Conservation (phyloP, 2,113 vertebrate species). For the Archilochus colubris region DNA sequence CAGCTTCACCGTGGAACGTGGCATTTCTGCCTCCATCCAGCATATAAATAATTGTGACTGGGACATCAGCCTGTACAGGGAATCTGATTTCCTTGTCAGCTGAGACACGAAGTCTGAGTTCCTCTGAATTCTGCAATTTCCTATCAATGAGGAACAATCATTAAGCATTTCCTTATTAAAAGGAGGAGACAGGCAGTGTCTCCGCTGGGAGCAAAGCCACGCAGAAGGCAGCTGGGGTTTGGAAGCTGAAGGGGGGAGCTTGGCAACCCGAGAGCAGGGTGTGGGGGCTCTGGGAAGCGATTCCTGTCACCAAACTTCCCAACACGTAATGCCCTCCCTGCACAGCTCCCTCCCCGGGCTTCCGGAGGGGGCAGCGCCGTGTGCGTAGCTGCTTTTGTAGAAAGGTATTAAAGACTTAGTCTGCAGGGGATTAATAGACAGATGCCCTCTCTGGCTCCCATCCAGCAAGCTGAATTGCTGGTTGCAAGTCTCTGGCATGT, state of each 20-base stretch:
- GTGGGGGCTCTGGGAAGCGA: neutral
- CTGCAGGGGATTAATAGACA: constrained; percentile 49
- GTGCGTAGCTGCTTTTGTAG: neutral
- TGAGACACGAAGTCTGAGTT: constrained; percentile 42
- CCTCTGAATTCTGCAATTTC: constrained; percentile 27
- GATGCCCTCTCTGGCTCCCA: constrained; percentile 21
- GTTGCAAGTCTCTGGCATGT: neutral
- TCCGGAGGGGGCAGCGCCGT: neutral
- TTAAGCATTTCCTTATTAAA: constrained; percentile 31
- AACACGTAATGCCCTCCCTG: neutral
- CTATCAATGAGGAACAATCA: neutral
- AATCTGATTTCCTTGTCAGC: constrained; percentile 5
- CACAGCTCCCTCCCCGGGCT: neutral
- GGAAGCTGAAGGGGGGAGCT: neutral
- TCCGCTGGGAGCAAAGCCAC: neutral
- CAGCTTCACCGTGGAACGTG: neutral
- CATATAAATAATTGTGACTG: neutral
- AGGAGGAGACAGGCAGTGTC: neutral
- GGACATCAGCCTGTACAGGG: neutral
- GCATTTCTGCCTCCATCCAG: neutral
- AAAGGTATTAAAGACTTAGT: neutral
- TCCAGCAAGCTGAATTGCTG: neutral
- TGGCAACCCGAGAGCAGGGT: neutral
- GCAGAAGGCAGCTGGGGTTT: neutral
- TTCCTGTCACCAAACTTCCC: neutral